Percentiles rank a stretch among this genome's conserved stretches.
Conservation (phyloP, 2,888 invertebrate genomes). For the Drosophila planitibia region DNA sequence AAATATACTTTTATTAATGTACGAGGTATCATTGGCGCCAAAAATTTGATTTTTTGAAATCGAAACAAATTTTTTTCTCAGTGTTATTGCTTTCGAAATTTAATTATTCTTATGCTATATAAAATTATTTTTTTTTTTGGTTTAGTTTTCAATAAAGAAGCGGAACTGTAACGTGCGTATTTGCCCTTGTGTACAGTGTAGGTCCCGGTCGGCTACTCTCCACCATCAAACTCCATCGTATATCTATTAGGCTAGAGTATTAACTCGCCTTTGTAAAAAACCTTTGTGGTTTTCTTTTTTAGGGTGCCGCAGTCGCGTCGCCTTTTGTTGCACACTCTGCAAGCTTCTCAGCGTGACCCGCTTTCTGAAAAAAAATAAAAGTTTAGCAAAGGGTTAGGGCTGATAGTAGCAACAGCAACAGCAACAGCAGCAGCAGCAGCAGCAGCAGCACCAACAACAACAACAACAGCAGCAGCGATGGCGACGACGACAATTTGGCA, state of each 20-base stretch:
- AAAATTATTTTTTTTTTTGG: fast-evolving
- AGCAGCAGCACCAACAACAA: not conserved
- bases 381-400: slow-evolving; percentile 46
- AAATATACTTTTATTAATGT: not conserved
- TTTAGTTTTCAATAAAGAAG: not conserved
- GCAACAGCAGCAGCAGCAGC: slow-evolving; percentile 5
- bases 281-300: slow-evolving; percentile 23
- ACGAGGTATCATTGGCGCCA: fast-evolving
- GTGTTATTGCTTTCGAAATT: not conserved
- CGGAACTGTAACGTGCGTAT: not conserved
- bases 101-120: not conserved
- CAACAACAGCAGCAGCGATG: slow-evolving; percentile 27
- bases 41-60: fast-evolving
- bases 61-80: not conserved
- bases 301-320: slow-evolving; percentile 64
- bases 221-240: not conserved
- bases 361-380: slow-evolving; percentile 31
- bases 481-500: slow-evolving; percentile 65
- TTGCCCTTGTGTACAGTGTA: not conserved
- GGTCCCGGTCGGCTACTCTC: not conserved
- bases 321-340: slow-evolving; percentile 26
- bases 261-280: not conserved
- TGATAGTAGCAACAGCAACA: slow-evolving; percentile 57
- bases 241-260: slow-evolving; percentile 4
- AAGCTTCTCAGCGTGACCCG: slow-evolving; percentile 50